A percentile compares a stretch with the other conserved stretches of the same genome.
Evolutionary conservation across 2,797 vertebrate species (phyloP).

Genomic region (Protonibea diacanthus): DNA sequence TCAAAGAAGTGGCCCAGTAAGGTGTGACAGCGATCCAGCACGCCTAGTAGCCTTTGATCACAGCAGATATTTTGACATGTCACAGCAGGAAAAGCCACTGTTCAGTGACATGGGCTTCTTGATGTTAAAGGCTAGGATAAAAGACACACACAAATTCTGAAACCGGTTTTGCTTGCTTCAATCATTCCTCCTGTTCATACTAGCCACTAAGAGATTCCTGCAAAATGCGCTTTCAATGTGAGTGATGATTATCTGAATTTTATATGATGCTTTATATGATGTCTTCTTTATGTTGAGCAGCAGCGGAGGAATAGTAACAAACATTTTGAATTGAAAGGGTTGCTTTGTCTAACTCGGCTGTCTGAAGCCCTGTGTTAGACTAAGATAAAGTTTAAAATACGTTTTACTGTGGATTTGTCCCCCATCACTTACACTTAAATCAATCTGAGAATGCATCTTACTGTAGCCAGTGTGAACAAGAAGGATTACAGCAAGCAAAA

Average conservation of each 20-base stretch:
- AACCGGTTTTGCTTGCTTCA: neutral
- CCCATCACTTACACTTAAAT: neutral
- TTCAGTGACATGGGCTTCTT: neutral
- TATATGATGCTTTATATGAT: neutral
- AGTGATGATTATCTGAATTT: neutral
- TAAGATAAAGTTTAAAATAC: neutral
- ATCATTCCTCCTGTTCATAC: neutral
- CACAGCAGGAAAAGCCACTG: neutral
- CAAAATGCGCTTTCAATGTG: neutral
- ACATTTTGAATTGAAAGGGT: neutral
- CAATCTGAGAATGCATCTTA: neutral
- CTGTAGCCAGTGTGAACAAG: neutral
- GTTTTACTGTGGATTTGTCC: neutral
- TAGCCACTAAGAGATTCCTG: neutral
- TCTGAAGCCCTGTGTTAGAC: neutral
- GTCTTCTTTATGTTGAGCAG: too few species aligned
- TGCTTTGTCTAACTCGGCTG: neutral
- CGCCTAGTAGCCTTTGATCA: neutral
- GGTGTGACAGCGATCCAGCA: neutral
- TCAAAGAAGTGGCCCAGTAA: neutral
- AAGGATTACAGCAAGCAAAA: neutral
- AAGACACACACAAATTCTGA: neutral
- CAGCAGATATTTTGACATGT: neutral
- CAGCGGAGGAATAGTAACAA: neutral
- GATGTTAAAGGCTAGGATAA: neutral